Base-by-base conservation (phyloP, 2,797 vertebrate species). In the Podarcis siculus region DNA sequence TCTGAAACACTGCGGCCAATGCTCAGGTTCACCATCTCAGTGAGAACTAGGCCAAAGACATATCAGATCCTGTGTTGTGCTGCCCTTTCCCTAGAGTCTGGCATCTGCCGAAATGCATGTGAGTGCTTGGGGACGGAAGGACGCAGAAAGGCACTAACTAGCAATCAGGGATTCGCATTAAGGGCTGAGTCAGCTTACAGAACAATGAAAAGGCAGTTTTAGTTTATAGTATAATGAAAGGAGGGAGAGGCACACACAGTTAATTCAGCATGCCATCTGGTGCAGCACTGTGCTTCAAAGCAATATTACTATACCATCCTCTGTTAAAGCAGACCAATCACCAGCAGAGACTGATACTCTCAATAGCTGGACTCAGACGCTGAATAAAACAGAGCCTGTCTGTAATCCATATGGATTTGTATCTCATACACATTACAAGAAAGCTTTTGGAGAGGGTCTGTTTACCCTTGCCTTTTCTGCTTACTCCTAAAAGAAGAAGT, bases 21-120 rank as follows among this genome's bases (percentile, higher is more conserved):
- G 3, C 37, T 13, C n/a, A 73, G 45, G 49, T 92, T 86, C 93
- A 89, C 87, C 95, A 89, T 85, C 94, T 90, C 45, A 3, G 92
- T 85, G 79, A 91, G 83, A 93, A 71, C 42, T 78, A 83, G 94
- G 91, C 71, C 90, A 96, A 86, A 91, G 86, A 83, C 35, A 19
- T 9, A 66, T 87, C 80, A 82, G 73, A 90, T 13, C 86, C 87
- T 71, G 93, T 84, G 49, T 76, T 86, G 89, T 84, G 39, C 79
- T 91, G 30, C 79, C 88, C 67, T 83, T 91, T 87, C 79, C 37
- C 55, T 61, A 27, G 49, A 77, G 90, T 87, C 45, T 93, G 85
- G 85, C 92, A 93, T 35, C 49, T 95, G 81, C 85, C 85, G 85
- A 92, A 84, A 89, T 83, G 72, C 83, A 42, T 37, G 83, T 79